phyloP scores from a whole-genome alignment of 2,888 invertebrate genomes.

The Tipula vernalis region DNA sequence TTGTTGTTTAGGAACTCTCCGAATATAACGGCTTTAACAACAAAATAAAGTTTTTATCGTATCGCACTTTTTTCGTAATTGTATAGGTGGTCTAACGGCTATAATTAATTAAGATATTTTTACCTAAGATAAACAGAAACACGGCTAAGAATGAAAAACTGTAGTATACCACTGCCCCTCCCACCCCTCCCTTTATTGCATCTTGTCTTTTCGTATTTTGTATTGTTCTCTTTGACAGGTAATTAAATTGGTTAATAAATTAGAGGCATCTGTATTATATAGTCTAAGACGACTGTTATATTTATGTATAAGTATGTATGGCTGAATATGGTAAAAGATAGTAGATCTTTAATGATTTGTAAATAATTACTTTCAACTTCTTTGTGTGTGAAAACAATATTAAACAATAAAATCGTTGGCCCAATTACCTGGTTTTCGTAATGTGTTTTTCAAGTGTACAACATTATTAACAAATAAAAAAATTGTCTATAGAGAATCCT shows the following conservation, averaged over 20 bases:
- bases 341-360: neutral
- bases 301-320: neutral
- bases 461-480: neutral
- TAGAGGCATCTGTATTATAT: neutral
- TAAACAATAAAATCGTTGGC: neutral
- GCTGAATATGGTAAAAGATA: neutral
- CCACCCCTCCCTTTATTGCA: neutral
- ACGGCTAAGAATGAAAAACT: neutral
- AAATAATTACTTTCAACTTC: neutral
- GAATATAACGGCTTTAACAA: neutral
- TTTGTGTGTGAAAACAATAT: neutral
- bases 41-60: neutral
- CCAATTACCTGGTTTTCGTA: neutral
- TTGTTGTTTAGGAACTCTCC: neutral
- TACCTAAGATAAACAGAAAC: neutral
- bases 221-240: neutral
- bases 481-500: too few species aligned
- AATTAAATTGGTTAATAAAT: neutral
- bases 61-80: neutral
- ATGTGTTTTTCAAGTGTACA: neutral
- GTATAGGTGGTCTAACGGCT: neutral
- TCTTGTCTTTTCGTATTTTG: neutral
- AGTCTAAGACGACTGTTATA: neutral
- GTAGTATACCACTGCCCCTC: neutral
- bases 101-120: slow-evolving; percentile 4